Evolutionary conservation across 1,140 invertebrate species (phyloP), one percentile per base, ranked within the genome.

Genomic region (Notospermus geniculatus): DNA sequence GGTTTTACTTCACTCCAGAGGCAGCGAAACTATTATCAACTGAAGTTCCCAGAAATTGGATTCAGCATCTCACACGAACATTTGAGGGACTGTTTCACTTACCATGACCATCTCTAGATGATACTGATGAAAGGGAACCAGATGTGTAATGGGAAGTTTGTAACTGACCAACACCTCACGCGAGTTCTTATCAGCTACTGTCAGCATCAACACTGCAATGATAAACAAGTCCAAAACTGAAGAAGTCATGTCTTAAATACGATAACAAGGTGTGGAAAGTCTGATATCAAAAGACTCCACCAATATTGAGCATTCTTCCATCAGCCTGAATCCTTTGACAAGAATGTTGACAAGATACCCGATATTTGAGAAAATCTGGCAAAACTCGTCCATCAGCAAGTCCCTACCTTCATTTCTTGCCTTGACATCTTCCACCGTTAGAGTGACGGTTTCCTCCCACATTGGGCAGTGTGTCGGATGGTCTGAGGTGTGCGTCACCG

Each of bases 81-180:
- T n/a, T n/a, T n/a, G n/a, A n/a, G 15, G 15, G 32, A n/a, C 58
- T 57, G 22, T 13, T 17, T 46, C 9, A 25, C 63, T 59, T 66
- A 77, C 76, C 69, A 70, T 70, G 54, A 75, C 69, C 46, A 78
- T 66, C 63, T 78, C 75, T 57, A 78, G 50, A 60, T 78, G 76
- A 62, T 78, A 78, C 53, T 73, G 75, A 62, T 78, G 76, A 43
- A 77, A 78, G 15, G 76, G 76, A 22, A 74, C 65, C 41, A 78
- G 67, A 53, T 69, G 62, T 13, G 59, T 29, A 13, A 75, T 58
- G 9, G 76, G 76, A 17, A 78, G 57, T 22, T 67, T 36, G 59
- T 75, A 78, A 45, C 64, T 70, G 9, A 75, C 70, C 23, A 78
- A 59, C 36, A 60, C 55, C 39, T 73, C 60, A 27, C 69, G 71